phyloP scores from a whole-genome alignment of 2,888 invertebrate species.

The Thyatira batis region DNA sequence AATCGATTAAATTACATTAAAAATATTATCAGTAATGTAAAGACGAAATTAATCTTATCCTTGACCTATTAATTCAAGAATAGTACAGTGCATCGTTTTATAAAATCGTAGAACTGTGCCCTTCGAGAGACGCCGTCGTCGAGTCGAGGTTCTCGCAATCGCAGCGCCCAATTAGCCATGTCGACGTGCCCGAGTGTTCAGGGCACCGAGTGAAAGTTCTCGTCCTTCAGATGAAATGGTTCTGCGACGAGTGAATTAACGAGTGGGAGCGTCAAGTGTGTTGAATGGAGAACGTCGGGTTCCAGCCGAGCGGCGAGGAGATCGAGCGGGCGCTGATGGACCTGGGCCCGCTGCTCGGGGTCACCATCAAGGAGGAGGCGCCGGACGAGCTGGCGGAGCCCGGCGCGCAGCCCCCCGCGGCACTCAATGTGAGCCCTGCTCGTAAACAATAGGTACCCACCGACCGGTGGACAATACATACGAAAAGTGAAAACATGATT shows the following conservation, averaged over 20 bases:
- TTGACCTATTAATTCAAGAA: neutral
- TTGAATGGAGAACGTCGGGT: constrained; percentile 69
- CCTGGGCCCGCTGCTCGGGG: constrained; percentile 72
- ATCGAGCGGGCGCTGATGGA: constrained; percentile 78
- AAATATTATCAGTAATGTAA: neutral
- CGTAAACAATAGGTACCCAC: neutral
- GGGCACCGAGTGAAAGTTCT: constrained; percentile 68
- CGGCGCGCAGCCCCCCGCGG: constrained; percentile 30
- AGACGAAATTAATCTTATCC: neutral
- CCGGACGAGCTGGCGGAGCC: constrained; percentile 62
- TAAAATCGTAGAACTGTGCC: constrained; percentile 15
- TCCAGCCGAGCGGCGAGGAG: constrained; percentile 69
- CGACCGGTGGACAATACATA: neutral
- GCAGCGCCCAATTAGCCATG: constrained; percentile 60
- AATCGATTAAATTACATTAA: constrained; percentile 22
- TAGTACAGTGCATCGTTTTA: constrained; percentile 6
- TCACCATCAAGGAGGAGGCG: constrained; percentile 74
- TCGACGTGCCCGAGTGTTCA: constrained; percentile 65
- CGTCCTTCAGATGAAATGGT: constrained; percentile 50
- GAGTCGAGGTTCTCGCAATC: constrained; percentile 49
- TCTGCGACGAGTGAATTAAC: constrained; percentile 40
- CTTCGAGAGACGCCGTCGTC: constrained; percentile 37
- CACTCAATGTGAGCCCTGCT: constrained; percentile 51
- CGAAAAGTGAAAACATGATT: constrained; percentile 16
- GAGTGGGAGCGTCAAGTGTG: constrained; percentile 31